Evolutionary conservation across 2,113 vertebrate species (phyloP), one percentile per base, ranked within the genome.

Genomic region (Indri indri): DNA sequence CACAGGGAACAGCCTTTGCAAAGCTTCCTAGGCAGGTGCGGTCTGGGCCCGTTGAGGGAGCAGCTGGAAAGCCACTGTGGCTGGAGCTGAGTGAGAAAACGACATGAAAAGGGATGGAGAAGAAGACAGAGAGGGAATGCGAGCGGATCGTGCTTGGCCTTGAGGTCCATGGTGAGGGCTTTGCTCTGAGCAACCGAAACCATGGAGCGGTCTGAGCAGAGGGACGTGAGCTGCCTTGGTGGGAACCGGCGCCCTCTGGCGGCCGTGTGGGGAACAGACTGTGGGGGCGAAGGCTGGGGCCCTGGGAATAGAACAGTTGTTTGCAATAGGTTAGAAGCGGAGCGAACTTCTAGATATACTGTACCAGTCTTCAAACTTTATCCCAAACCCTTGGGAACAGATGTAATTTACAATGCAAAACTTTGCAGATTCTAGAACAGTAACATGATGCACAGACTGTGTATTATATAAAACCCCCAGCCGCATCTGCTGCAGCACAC

Each of bases 401-500:
- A 65, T 42, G 54, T 42, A 8, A 42, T 92, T 81, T 9, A 82
- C 47, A 82, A 50, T 40, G 50, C 66, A 76, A 82, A 66, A 25
- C 11, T 57, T 47, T 88, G 76, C 76, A 37, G 47, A 73, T 16
- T 76, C 76, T 47, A n/a, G 85, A 70, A 45, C 4, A 0, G 68
- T 88, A 65, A 47, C 34, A 25, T 5, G 45, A 76, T 82, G 27
- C 42, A 0, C n/a, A 27, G 4, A 3, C 61, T 9, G 10, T 34
- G 8, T 40, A 27, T 71, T 20, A 17, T 6, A 42, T 45, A 83
- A 82, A 63, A 57, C 6, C 5, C 32, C 50, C 40, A 20, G 32
- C 0, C 3, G 3, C 1, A 0, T 59, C 40, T 80, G 63, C 42
- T 3, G 23, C 45, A 13, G 45, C 25, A 5, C n/a, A 47, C 30